Base-by-base conservation (phyloP, 2,888 invertebrate species). In the Arrhopalites spinosus region DNA sequence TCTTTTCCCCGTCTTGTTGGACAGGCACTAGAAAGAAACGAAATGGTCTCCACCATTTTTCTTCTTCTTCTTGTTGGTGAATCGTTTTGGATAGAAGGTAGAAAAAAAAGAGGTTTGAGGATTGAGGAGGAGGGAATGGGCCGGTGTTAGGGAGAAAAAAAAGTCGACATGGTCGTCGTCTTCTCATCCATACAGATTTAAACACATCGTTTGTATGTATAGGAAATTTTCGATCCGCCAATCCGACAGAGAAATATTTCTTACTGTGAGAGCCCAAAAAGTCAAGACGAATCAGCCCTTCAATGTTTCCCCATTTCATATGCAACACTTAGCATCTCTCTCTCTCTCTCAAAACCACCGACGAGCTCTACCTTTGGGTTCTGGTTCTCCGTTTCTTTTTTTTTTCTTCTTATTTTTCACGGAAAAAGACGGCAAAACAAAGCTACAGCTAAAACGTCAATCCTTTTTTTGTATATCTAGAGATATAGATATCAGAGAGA, bases 131-230 rank as follows among this genome's bases (percentile, higher is more conserved):
- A n/a, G n/a, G 45, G 43, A 43, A 13, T n/a, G 43, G 20, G 25
- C 45, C 67, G 45, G 25, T 68, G 25, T n/a, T n/a, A n/a, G n/a
- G n/a, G n/a, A n/a, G n/a, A n/a, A n/a, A n/a, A n/a, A n/a, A n/a
- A n/a, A n/a, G n/a, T n/a, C n/a, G n/a, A n/a, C n/a, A n/a, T 20
- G 36, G 30, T 15, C 15, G 66, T 7, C 25, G 50, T n/a, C n/a
- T n/a, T n/a, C 27, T 36, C n/a, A 20, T 53, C 50, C 63, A 50
- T 47, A 69, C 69, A 68, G 61, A 68, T 30, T 69, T 74, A 74
- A 74, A 69, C 74, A 74, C 74, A 74, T 74, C 74, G 74, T 74
- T 74, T 74, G 69, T 74, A 74, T 74, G 74, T 74, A 74, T 74
- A 74, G 69, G 74, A 50, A 74, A 69, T 50, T 74, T 68, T 69